Conservation (phyloP, 1,140 invertebrate species). For the Drosophila kohkoa region DNA sequence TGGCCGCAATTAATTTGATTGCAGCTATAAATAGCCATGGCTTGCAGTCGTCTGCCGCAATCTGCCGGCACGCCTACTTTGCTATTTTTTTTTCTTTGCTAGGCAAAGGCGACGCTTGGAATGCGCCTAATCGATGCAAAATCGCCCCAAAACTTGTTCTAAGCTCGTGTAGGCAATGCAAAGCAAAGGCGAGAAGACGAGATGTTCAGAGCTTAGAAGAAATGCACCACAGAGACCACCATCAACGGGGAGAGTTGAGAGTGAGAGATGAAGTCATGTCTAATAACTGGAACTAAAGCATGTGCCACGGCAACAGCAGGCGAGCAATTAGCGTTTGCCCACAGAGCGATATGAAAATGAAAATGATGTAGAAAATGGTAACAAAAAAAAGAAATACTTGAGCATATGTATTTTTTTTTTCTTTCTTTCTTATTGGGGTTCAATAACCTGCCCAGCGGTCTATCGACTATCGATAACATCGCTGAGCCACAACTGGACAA, state of each 20-base stretch:
- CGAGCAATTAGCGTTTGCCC: conserved; percentile 68
- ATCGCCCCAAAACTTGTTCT: conserved; percentile 75
- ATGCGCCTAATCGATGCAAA: conserved; percentile 79
- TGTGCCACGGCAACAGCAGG: conserved; percentile 52
- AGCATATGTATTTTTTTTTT: conserved; percentile 7
- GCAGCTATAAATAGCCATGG: conserved; percentile 76
- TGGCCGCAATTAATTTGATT: conserved; percentile 80
- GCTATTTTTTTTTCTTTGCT: not conserved
- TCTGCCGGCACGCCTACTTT: conserved; percentile 62
- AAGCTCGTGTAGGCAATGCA: conserved; percentile 22
- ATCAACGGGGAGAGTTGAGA: conserved; percentile 16
- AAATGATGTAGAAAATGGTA: conserved; percentile 14
- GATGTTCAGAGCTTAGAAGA: not conserved
- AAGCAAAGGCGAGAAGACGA: not conserved
- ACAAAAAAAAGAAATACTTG: conserved; percentile 32
- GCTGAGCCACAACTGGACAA: not conserved
- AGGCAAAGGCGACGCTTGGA: conserved; percentile 62
- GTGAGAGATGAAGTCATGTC: conserved; percentile 54
- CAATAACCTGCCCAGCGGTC: conserved; percentile 67
- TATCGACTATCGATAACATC: conserved; percentile 63
- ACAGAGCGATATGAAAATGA: conserved; percentile 26
- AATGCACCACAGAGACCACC: conserved; percentile 39
- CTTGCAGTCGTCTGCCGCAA: conserved; percentile 39
- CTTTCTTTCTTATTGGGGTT: conserved; percentile 34
- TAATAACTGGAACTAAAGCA: conserved; percentile 82